These are phyloP conservation scores for Falco biarmicus DNA, from an alignment of 2,797 vertebrate genomes.

Conservation along the genomic window DNA sequence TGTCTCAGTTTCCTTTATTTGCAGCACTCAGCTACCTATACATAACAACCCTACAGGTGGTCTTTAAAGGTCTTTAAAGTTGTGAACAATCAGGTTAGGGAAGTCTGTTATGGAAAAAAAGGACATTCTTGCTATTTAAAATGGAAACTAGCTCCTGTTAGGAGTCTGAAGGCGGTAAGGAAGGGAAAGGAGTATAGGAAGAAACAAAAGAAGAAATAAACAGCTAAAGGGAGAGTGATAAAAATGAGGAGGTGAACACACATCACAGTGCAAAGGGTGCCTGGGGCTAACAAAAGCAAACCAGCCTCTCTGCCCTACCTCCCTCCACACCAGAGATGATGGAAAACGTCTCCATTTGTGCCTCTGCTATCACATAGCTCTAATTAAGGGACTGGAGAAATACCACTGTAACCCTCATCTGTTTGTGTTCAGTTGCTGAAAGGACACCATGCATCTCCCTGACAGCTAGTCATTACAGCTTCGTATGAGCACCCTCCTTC, in stretches of 20 bases:
- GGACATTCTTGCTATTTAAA: neutral
- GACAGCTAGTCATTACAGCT: conserved; percentile 79
- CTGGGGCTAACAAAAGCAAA: conserved; percentile 2
- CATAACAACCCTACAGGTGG: neutral
- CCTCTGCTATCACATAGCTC: conserved; percentile 59
- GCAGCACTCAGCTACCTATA: neutral
- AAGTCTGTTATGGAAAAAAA: neutral
- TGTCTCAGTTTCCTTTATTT: conserved; percentile 1
- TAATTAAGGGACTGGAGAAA: conserved; percentile 81
- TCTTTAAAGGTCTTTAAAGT: conserved; percentile 27
- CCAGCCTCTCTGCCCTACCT: conserved; percentile 16
- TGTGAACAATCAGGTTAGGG: neutral
- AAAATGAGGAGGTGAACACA: neutral
- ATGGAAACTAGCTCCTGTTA: neutral
- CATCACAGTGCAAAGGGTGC: neutral
- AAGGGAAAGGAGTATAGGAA: neutral
- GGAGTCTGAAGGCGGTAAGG: neutral
- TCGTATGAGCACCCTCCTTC: conserved; percentile 42
- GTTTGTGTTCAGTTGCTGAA: conserved; percentile 71
- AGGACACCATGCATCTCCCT: conserved; percentile 80
- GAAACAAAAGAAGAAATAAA: conserved; percentile 5
- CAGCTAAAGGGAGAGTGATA: neutral
- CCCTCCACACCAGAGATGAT: conserved; percentile 27
- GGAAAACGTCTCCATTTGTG: conserved; percentile 53
- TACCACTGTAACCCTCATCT: conserved; percentile 69